Conservation (phyloP, 1,140 invertebrate genomes). For the Neocloeon triangulifer region DNA sequence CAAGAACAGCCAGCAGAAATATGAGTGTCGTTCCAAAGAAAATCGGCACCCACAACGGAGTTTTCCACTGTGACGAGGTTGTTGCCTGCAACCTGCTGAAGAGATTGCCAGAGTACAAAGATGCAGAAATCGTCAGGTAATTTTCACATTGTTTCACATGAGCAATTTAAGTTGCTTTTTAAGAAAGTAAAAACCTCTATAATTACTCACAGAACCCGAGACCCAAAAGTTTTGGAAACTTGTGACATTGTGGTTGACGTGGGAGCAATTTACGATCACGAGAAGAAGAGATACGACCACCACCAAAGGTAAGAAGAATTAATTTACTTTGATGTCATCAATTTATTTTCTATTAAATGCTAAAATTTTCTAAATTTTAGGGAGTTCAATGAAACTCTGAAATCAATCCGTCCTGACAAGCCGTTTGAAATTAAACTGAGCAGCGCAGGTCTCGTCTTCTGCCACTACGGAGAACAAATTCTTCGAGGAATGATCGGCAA, state of each 20-base stretch:
- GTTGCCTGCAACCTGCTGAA: slow-evolving; percentile 83
- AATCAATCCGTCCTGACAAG: slow-evolving; percentile 26
- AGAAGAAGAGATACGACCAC: slow-evolving; percentile 70
- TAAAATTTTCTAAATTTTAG: slow-evolving; percentile 19
- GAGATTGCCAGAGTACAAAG: slow-evolving; percentile 49
- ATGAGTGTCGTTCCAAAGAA: slow-evolving; percentile 10
- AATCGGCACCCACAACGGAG: slow-evolving; percentile 59
- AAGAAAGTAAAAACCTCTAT: no score
- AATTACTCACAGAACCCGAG: slow-evolving; percentile 24
- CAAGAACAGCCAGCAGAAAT: no score
- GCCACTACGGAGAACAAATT: slow-evolving; percentile 68
- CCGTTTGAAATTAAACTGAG: slow-evolving; percentile 52
- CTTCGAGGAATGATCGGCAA: no score
- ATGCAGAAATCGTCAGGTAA: slow-evolving; percentile 62
- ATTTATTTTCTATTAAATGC: neutral
- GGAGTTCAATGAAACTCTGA: slow-evolving; percentile 35
- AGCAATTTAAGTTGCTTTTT: neutral
- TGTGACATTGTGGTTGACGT: slow-evolving; percentile 96
- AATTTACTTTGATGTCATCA: slow-evolving; percentile 1
- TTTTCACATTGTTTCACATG: no score
- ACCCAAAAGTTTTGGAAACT: slow-evolving; percentile 37
- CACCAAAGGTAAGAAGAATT: slow-evolving; percentile 60
- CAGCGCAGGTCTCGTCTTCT: slow-evolving; percentile 86
- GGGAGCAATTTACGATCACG: slow-evolving; percentile 66
- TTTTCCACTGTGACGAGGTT: slow-evolving; percentile 92